Evolutionary conservation across 2,113 vertebrate genomes (phyloP).

Genomic region (Machaerirhynchus nigripectus): DNA sequence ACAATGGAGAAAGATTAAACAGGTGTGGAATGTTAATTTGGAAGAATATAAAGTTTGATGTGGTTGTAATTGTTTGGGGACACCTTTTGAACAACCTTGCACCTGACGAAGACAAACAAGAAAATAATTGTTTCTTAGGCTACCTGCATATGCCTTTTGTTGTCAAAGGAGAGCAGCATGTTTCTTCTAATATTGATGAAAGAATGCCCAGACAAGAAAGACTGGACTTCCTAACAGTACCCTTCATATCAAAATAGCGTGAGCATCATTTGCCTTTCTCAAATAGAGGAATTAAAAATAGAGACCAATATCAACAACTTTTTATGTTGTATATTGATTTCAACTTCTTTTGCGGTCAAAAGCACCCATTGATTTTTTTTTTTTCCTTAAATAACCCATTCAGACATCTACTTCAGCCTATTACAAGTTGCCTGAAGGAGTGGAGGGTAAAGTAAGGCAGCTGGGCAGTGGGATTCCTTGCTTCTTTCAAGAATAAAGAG

Average conservation of each 20-base stretch:
- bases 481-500: background rate
- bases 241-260: background rate
- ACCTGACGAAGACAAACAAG: background rate
- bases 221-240: background rate
- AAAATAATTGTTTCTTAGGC: background rate
- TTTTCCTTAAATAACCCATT: background rate
- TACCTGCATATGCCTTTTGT: background rate
- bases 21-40: background rate
- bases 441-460: background rate
- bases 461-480: background rate
- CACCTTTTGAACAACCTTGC: background rate
- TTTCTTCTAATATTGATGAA: background rate
- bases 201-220: background rate
- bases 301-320: background rate
- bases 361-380: rapidly evolving
- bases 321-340: background rate
- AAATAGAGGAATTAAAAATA: background rate
- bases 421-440: background rate
- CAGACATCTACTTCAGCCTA: background rate
- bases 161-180: background rate
- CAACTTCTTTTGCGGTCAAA: background rate
- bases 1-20: background rate
- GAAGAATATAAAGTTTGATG: background rate
- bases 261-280: background rate
- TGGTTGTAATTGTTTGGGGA: background rate